These are phyloP conservation scores for Meta bourneti DNA, from an alignment of 2,888 invertebrate species.

Conservation along the genomic window DNA sequence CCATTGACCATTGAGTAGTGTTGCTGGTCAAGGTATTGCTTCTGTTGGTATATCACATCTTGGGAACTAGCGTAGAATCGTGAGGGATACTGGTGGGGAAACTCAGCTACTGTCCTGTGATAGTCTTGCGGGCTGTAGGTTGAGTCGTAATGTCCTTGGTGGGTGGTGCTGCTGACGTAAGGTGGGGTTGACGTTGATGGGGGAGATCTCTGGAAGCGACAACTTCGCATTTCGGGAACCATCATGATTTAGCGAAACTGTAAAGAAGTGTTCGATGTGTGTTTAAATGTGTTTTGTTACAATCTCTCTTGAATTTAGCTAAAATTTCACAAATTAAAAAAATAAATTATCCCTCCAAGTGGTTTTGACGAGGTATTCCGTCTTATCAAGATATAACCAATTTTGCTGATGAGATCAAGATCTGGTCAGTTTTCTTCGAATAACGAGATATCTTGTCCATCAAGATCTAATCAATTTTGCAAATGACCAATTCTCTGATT, in stretches of 20 bases:
- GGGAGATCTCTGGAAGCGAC: conserved; percentile 65
- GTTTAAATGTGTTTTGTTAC: background rate
- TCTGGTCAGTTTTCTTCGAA: no score
- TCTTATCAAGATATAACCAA: no score
- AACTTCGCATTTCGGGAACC: conserved; percentile 75
- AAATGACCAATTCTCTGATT: no score
- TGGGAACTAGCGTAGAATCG: background rate
- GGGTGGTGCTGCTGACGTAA: conserved; percentile 50
- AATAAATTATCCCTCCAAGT: no score
- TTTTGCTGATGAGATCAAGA: no score
- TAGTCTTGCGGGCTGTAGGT: background rate
- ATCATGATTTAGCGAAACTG: conserved; percentile 37
- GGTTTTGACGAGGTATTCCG: no score
- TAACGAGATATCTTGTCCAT: no score
- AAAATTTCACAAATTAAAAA: background rate
- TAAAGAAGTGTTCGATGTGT: background rate
- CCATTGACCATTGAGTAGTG: background rate
- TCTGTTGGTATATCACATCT: background rate
- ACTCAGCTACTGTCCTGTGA: conserved; percentile 1
- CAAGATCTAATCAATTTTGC: no score
- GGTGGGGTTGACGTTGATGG: conserved; percentile 48
- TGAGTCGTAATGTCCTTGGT: conserved; percentile 7
- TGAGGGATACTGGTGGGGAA: conserved; percentile 5
- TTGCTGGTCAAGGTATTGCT: background rate
- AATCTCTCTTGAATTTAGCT: background rate